Evolutionary conservation across 2,797 vertebrate genomes (phyloP), one percentile per base, ranked within the genome.

Genomic region (Limosa lapponica): DNA sequence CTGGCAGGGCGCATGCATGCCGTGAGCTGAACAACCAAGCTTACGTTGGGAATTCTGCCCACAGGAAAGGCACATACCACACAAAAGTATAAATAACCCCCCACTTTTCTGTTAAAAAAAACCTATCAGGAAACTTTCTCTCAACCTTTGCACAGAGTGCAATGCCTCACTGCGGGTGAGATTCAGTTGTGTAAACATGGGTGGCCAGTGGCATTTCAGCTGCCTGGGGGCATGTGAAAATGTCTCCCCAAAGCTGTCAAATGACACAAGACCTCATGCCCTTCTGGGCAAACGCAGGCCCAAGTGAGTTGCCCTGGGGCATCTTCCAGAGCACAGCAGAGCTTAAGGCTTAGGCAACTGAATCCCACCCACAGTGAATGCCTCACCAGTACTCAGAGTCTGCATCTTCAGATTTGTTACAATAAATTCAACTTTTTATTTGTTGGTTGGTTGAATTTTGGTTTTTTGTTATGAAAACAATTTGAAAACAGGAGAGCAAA

Each of bases 1-100:
- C 57, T 52, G 69, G 70, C 48, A 83, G 22, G 32, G 57, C 52
- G 20, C 0, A 0, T n/a, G 62, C 3, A 0, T 51, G 57, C n/a
- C 5, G 2, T 28, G 32, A 91, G 44, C 34, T 79, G 27, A 87
- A 82, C 20, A 39, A 71, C 39, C 34, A 49, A 65, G 41, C 27
- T 25, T 37, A 49, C 7, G 0, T 10, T 25, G 13, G 81, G 62
- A 90, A 79, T 87, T 89, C 37, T 79, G 27, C 57, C 58, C 0
- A 1, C 37, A 81, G 69, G 28, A 95, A 86, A 81, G 61, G 80
- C 39, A 81, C 1, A 1, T 43, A 61, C 55, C 34, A 19, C 54
- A 64, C 23, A 64, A 52, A 82, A 66, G 52, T 67, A 93, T 18
- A 72, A 70, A 91, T 15, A 85, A 87, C 71, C 2, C 16, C 23